phyloP scores from a whole-genome alignment of 2,113 vertebrate genomes.

The Nothoprocta perdicaria region DNA sequence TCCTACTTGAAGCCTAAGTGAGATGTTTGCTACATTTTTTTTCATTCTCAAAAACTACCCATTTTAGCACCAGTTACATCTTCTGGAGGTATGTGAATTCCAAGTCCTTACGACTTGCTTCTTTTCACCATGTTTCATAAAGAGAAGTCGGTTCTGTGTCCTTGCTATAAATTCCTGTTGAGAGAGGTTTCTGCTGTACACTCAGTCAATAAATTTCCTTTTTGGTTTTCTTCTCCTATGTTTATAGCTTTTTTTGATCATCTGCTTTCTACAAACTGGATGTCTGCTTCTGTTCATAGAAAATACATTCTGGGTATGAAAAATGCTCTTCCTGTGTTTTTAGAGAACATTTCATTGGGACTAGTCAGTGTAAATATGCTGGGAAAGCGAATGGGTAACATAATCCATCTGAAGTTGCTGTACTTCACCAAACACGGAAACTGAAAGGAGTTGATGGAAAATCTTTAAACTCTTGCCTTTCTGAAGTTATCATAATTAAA shows the following conservation, averaged over 20 bases:
- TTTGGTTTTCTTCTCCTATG: neutral
- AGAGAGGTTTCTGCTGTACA: neutral
- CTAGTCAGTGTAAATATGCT: neutral
- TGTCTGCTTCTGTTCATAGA: neutral
- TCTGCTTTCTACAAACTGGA: neutral
- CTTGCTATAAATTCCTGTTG: neutral
- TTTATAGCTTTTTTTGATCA: neutral
- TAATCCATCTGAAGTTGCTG: neutral
- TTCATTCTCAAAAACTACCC: neutral
- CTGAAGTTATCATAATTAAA: neutral
- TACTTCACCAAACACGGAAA: neutral
- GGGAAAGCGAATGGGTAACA: neutral
- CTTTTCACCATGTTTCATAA: neutral
- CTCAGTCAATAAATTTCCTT: neutral
- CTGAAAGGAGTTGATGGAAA: neutral
- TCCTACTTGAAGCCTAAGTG: neutral
- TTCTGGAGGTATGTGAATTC: neutral
- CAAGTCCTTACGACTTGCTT: neutral
- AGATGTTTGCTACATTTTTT: fast-evolving
- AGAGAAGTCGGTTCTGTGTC: neutral
- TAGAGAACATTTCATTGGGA: neutral
- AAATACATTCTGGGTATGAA: neutral
- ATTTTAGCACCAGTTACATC: neutral
- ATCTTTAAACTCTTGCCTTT: neutral
- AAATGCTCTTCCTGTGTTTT: neutral